A percentile compares a stretch with the other conserved stretches of the same genome.
phyloP scores from a whole-genome alignment of 2,797 vertebrate genomes.

The Falco rusticolus region DNA sequence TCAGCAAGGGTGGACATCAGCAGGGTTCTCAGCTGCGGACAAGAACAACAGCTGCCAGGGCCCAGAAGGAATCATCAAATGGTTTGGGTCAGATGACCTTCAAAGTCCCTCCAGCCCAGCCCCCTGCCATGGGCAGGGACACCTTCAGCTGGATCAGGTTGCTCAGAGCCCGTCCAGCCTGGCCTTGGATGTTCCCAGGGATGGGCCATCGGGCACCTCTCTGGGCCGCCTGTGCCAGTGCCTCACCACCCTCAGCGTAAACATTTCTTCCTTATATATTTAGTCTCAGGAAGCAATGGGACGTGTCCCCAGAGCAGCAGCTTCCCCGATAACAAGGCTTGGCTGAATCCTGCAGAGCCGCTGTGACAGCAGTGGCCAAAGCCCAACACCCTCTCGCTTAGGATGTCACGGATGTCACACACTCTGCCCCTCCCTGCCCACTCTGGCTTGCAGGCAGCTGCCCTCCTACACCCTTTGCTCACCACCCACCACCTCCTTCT shows the following conservation, averaged over 20 bases:
- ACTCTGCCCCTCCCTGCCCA: neutral
- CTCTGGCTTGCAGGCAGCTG: neutral
- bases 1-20: neutral
- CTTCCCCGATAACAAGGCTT: neutral
- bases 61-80: neutral
- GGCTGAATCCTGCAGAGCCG: neutral
- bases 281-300: neutral
- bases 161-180: neutral
- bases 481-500: neutral
- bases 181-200: neutral
- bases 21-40: neutral
- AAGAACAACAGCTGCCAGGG: neutral
- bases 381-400: neutral
- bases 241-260: rapidly evolving
- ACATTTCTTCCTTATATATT: neutral
- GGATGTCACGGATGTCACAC: neutral
- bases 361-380: neutral
- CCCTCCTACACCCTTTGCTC: neutral
- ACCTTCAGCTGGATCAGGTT: neutral
- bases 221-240: neutral
- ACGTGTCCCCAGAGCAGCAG: neutral
- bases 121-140: neutral
- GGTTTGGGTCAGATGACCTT: neutral
- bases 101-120: too few species aligned
- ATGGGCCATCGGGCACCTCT: neutral